Percentiles rank a stretch among this genome's conserved stretches.
These are phyloP conservation scores for Malachius bipustulatus DNA, from an alignment of 2,888 invertebrate species.

Conservation along the genomic window DNA sequence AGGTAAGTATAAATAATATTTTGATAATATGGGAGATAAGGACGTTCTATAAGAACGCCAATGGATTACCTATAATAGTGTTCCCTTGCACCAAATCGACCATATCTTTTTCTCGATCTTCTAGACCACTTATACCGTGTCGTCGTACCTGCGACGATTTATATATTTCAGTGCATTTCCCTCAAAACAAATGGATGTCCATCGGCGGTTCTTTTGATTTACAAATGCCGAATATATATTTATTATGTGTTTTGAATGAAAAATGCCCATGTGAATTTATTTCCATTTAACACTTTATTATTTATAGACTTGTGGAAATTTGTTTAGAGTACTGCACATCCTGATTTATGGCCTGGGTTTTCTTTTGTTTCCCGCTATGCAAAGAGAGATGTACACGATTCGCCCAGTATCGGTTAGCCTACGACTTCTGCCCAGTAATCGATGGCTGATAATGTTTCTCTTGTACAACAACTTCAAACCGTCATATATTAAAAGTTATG, in stretches of 20 bases:
- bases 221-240: constrained; percentile 34
- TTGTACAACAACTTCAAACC: too few relatives aligned
- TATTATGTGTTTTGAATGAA: constrained; percentile 36
- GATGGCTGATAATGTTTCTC: too few relatives aligned
- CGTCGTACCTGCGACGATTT: constrained; percentile 37
- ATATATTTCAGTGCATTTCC: constrained; percentile 39
- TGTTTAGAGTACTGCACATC: constrained; percentile 25
- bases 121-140: constrained; percentile 36
- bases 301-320: constrained; percentile 27
- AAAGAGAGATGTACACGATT: constrained; percentile 20
- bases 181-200: constrained; percentile 38
- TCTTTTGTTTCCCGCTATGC: constrained; percentile 22
- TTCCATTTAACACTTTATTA: constrained; percentile 31
- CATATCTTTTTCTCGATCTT: too few relatives aligned
- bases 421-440: too few relatives aligned
- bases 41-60: too few relatives aligned
- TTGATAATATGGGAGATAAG: too few relatives aligned
- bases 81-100: too few relatives aligned
- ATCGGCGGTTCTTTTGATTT: constrained; percentile 35
- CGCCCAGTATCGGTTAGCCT: too few relatives aligned
- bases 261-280: constrained; percentile 33
- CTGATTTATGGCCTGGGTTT: constrained; percentile 26
- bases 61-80: too few relatives aligned
- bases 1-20: too few relatives aligned
- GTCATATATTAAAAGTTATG: too few relatives aligned